Conservation (phyloP, 1,140 invertebrate genomes). For the Drosophila aff. region DNA sequence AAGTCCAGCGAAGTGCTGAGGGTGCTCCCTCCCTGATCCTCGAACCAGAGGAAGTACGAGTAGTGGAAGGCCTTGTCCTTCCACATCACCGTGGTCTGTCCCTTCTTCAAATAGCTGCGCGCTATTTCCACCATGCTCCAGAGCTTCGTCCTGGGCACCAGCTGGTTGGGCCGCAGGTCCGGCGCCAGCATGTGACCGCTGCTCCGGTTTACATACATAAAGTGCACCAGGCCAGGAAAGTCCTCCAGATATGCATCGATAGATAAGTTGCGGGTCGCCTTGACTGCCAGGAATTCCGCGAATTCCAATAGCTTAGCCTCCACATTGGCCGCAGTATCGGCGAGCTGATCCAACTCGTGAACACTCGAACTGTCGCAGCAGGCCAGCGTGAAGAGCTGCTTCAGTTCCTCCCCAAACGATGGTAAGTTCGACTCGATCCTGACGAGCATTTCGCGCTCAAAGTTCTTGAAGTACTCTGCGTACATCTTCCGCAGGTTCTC, state of each 20-base stretch:
- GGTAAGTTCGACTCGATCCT: slow-evolving; percentile 88
- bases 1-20: slow-evolving; percentile 88
- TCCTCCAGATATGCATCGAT: slow-evolving; percentile 90
- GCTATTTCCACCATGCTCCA: slow-evolving; percentile 92
- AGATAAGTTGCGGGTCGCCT: slow-evolving; percentile 91
- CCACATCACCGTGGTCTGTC: slow-evolving; percentile 91
- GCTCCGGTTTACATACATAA: slow-evolving; percentile 91
- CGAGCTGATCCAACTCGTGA: slow-evolving; percentile 83
- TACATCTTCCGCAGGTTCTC: slow-evolving; percentile 89
- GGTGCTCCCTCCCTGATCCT: slow-evolving; percentile 89
- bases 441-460: slow-evolving; percentile 87
- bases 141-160: slow-evolving; percentile 89
- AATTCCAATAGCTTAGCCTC: slow-evolving; percentile 78
- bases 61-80: slow-evolving; percentile 93
- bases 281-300: slow-evolving; percentile 90
- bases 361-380: slow-evolving; percentile 87
- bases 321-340: slow-evolving; percentile 70
- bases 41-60: slow-evolving; percentile 94
- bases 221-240: slow-evolving; percentile 90
- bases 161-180: slow-evolving; percentile 86
- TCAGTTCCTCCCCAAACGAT: slow-evolving; percentile 88
- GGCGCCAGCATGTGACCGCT: slow-evolving; percentile 91
- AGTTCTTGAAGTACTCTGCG: slow-evolving; percentile 87
- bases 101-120: slow-evolving; percentile 90
- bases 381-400: slow-evolving; percentile 87